Evolutionary conservation across 1,140 invertebrate genomes (phyloP), one percentile per base, ranked within the genome.

Genomic region (Eciton burchellii): DNA sequence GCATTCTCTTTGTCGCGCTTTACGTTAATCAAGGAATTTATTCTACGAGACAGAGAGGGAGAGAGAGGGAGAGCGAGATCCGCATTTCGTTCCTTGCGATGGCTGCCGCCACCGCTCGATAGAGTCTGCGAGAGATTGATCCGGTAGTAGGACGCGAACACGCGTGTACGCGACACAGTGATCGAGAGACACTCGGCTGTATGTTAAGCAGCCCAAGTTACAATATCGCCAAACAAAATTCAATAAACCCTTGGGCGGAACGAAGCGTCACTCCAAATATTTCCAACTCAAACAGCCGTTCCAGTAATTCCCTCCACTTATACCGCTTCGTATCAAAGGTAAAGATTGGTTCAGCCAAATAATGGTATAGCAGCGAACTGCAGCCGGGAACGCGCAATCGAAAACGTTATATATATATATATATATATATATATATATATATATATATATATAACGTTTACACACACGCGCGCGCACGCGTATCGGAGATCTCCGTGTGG

Each of bases 211-310:
- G 63, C 21, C 62, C 16, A 70, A 79, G 63, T 70, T 79, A 79
- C 74, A 79, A 79, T 79, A 79, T 79, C 74, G 65, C 74, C 74
- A 79, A 84, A 84, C 79, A 83, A 84, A 83, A 83, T 84, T 83
- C 81, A 66, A 81, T 84, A 84, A 84, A 84, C 81, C 79, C 81
- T 73, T 63, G 71, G 59, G 70, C 49, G 45, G 83, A 83, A 81
- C 79, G 81, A 81, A 84, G 83, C 77, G 83, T 84, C 82, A 84
- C 81, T 84, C 83, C 83, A 84, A 84, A 84, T 84, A 84, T 84
- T 84, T 83, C 83, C 83, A 84, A 74, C 81, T 84, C 83, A 84
- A 84, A 84, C 83, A 84, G 54, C 81, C 81, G 74, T 81, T 70
- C 54, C 57, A 79, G 82, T 83, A 66, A 77, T 77, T 79, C 73